These are phyloP conservation scores for Pogonus chalceus DNA, from an alignment of 1,140 invertebrate species.

Conservation along the genomic window DNA sequence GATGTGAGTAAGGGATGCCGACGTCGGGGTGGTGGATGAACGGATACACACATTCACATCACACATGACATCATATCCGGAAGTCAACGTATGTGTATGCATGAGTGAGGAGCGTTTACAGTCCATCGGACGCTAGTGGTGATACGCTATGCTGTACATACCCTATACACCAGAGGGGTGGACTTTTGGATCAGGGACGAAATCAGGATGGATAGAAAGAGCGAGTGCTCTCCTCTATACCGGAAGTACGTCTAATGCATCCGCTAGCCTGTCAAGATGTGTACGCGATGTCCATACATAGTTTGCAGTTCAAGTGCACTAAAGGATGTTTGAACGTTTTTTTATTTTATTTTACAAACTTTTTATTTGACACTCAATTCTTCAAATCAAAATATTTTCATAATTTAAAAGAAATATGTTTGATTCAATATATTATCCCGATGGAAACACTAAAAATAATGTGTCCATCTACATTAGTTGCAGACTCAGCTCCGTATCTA, in stretches of 20 bases:
- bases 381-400: too few relatives aligned
- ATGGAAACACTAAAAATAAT: too few relatives aligned
- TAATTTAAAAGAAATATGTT: too few relatives aligned
- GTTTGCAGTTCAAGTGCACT: neutral
- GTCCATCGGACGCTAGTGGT: constrained; percentile 26
- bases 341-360: too few relatives aligned
- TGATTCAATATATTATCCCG: too few relatives aligned
- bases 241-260: constrained; percentile 38
- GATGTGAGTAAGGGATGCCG: neutral
- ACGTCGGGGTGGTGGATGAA: too few relatives aligned
- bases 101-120: constrained; percentile 30
- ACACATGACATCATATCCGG: constrained; percentile 32
- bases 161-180: neutral
- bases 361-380: too few relatives aligned
- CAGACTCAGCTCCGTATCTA: neutral
- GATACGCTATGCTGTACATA: neutral
- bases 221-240: constrained; percentile 13
- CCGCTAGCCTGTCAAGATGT: constrained; percentile 19
- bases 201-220: neutral
- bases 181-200: neutral
- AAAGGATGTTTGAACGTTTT: neutral
- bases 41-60: constrained; percentile 31
- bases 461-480: too few relatives aligned
- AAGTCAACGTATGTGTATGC: constrained; percentile 37
- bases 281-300: neutral